Conservation (phyloP, 2,888 invertebrate species). For the Tenthredo amoena region DNA sequence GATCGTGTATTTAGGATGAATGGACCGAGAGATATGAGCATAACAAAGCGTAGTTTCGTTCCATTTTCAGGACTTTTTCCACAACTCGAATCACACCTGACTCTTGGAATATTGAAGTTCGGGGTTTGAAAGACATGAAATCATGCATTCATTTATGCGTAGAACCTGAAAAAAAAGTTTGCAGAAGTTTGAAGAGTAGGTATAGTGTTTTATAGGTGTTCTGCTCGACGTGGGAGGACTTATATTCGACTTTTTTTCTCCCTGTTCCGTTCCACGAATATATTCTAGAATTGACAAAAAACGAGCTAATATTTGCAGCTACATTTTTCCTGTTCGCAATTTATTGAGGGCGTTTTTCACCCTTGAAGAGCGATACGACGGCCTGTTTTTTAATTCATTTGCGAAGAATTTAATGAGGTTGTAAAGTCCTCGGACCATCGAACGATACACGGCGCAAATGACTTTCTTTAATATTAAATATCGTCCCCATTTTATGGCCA, state of each 20-base stretch:
- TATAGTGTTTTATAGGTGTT: slow-evolving; percentile 16
- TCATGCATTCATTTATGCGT: slow-evolving; percentile 33
- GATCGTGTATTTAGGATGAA: not conserved
- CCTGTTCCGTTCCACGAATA: not conserved
- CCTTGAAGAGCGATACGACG: not conserved
- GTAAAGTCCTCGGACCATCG: not conserved
- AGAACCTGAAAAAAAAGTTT: not conserved
- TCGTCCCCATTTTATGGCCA: not conserved
- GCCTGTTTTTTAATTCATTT: not conserved
- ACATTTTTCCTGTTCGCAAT: not conserved
- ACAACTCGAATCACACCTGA: not conserved
- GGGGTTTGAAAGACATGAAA: not conserved
- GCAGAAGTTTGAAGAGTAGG: not conserved
- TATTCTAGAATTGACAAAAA: not conserved
- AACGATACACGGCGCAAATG: not conserved
- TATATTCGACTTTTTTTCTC: not conserved
- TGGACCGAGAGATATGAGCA: not conserved
- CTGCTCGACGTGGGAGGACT: not conserved
- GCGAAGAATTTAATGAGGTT: not conserved
- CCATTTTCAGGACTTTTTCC: not conserved
- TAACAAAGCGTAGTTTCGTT: not conserved
- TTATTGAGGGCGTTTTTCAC: not conserved
- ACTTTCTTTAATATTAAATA: not conserved
- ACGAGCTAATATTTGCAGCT: not conserved
- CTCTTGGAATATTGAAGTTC: not conserved